Percentiles rank a stretch among this genome's conserved stretches.
Conservation (phyloP, 2,113 vertebrate species). For the Tenrec ecaudatus region DNA sequence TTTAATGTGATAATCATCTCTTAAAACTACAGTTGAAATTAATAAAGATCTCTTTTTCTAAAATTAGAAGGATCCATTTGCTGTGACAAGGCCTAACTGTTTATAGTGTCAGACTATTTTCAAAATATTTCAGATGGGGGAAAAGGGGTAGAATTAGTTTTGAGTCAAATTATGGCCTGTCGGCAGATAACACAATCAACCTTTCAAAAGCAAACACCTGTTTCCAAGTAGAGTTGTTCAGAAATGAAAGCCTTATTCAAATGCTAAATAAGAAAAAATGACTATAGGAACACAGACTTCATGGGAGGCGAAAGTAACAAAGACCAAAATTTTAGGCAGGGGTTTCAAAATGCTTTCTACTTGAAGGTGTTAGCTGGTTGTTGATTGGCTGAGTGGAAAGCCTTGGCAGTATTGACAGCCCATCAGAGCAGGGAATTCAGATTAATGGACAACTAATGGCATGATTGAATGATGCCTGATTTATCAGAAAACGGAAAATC, state of each 20-base stretch:
- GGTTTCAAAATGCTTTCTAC: constrained; percentile 76
- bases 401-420: constrained; percentile 84
- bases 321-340: constrained; percentile 56
- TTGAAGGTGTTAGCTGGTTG: constrained; percentile 77
- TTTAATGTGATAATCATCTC: constrained; percentile 64
- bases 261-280: constrained; percentile 79
- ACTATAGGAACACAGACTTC: constrained; percentile 67
- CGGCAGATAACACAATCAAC: constrained; percentile 79
- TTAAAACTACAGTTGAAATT: constrained; percentile 77
- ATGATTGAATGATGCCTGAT: constrained; percentile 93
- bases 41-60: constrained; percentile 77
- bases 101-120: constrained; percentile 84
- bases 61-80: constrained; percentile 83
- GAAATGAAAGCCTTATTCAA: constrained; percentile 82
- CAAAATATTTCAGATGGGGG: constrained; percentile 81
- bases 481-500: constrained; percentile 94
- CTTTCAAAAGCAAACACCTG: constrained; percentile 83
- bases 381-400: constrained; percentile 84
- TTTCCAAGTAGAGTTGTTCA: constrained; percentile 80
- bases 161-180: constrained; percentile 82
- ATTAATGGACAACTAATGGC: constrained; percentile 95
- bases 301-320: constrained; percentile 59
- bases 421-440: constrained; percentile 86
- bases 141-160: constrained; percentile 80
- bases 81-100: constrained; percentile 82